A percentile compares a stretch with the other conserved stretches of the same genome.
Evolutionary conservation across 2,113 vertebrate genomes (phyloP).

Genomic region (Sebastes schlegelii): DNA sequence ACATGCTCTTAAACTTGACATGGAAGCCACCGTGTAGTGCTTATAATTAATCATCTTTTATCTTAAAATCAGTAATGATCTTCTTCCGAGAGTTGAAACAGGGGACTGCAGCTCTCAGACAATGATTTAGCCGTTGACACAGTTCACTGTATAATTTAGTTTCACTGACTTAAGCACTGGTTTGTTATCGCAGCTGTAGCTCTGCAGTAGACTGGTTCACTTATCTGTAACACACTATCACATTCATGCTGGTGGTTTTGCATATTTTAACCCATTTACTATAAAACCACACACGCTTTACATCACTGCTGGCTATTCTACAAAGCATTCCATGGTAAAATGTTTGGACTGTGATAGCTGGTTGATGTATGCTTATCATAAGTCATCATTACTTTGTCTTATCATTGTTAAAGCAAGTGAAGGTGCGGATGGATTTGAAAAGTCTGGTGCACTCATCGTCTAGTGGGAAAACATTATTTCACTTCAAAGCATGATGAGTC

Average conservation of each 20-base stretch:
- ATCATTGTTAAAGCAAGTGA: constrained; percentile 6
- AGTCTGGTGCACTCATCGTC: background rate
- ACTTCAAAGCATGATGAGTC: background rate
- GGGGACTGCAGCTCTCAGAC: background rate
- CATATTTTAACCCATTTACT: constrained; percentile 2
- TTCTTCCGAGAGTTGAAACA: background rate
- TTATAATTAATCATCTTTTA: background rate
- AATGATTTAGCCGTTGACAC: constrained; percentile 1
- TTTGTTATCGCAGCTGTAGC: constrained; percentile 54
- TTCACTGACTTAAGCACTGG: constrained; percentile 8
- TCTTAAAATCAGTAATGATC: constrained; percentile 2
- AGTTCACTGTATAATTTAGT: constrained; percentile 6
- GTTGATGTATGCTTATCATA: background rate
- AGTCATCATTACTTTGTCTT: background rate
- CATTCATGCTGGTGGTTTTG: background rate
- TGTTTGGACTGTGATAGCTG: background rate
- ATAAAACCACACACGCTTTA: background rate
- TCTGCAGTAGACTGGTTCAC: constrained; percentile 11
- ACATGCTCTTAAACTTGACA: background rate
- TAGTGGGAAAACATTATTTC: background rate
- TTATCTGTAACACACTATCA: background rate
- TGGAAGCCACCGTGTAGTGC: background rate
- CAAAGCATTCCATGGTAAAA: background rate
- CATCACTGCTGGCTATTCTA: background rate
- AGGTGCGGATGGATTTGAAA: background rate